Conservation (phyloP, 2,113 vertebrate genomes). For the Cynoglossus semilaevis region DNA sequence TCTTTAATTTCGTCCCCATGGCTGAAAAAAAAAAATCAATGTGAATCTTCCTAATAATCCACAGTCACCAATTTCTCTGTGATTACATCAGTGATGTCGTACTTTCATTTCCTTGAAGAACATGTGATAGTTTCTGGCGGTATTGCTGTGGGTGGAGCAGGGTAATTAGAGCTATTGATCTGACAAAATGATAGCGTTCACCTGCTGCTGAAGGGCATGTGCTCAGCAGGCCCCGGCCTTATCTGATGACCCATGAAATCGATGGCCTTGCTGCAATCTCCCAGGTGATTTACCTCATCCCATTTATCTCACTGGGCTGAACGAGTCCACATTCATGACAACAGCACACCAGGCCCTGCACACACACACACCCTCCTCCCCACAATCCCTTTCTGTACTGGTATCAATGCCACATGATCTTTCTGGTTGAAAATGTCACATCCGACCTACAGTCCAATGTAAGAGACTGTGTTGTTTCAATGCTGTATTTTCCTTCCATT, state of each 20-base stretch:
- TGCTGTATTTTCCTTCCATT: too few species aligned
- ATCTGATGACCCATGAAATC: constrained; percentile 73
- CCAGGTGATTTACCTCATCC: constrained; percentile 65
- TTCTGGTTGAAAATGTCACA: too few species aligned
- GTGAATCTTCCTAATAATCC: neutral
- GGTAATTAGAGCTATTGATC: constrained; percentile 73
- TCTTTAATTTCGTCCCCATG: neutral
- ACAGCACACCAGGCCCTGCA: constrained; percentile 23
- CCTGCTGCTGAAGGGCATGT: constrained; percentile 63
- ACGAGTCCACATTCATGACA: constrained; percentile 25
- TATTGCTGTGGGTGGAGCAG: constrained; percentile 48
- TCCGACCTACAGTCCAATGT: too few species aligned
- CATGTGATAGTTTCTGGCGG: constrained; percentile 37
- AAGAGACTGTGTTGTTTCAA: too few species aligned
- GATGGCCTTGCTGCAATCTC: constrained; percentile 61
- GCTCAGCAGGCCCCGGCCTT: constrained; percentile 62
- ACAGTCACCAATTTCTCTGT: neutral
- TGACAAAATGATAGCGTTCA: constrained; percentile 68
- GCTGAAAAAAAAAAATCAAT: neutral
- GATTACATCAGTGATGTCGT: constrained; percentile 20
- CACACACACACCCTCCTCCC: too few species aligned
- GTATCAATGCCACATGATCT: too few species aligned
- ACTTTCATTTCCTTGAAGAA: constrained; percentile 37
- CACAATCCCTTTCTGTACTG: too few species aligned
- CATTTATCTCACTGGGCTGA: constrained; percentile 56